phyloP scores from a whole-genome alignment of 2,797 vertebrate species.

The Protonibea diacanthus region DNA sequence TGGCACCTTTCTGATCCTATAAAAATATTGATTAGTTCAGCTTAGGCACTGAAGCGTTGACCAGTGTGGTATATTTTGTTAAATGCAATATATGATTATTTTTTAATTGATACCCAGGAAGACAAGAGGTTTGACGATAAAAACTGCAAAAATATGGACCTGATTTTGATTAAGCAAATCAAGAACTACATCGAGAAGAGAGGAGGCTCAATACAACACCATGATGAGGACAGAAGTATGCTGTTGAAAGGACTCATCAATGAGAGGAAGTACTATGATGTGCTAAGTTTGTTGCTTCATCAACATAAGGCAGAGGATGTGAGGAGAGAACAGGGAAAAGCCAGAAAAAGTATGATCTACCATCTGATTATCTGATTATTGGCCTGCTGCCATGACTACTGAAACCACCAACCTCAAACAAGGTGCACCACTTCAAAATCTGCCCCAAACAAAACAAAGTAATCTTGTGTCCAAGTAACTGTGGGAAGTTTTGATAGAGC shows the following conservation, averaged over 20 bases:
- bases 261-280: conserved; percentile 1
- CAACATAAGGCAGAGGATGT: background rate
- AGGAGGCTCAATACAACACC: background rate
- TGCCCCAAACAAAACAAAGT: conserved; percentile 1
- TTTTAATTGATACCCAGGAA: too few relatives aligned
- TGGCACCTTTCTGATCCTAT: too few relatives aligned
- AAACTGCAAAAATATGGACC: too few relatives aligned
- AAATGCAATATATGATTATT: too few relatives aligned
- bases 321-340: conserved; percentile 3
- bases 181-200: background rate
- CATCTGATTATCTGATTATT: background rate
- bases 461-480: background rate
- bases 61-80: too few relatives aligned
- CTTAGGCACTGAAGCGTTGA: too few relatives aligned
- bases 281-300: conserved; percentile 5
- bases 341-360: conserved; percentile 7
- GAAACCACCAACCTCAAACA: conserved; percentile 7
- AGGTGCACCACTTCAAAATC: background rate
- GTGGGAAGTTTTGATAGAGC: background rate
- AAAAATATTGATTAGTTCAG: too few relatives aligned
- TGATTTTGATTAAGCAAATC: background rate
- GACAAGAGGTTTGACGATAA: too few relatives aligned
- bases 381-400: conserved; percentile 4
- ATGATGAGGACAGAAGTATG: background rate
- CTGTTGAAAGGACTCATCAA: conserved; percentile 1